A percentile compares a stretch with the other conserved stretches of the same genome.
These are phyloP conservation scores for Picathartes gymnocephalus DNA, from an alignment of 2,113 vertebrate genomes.

Conservation along the genomic window DNA sequence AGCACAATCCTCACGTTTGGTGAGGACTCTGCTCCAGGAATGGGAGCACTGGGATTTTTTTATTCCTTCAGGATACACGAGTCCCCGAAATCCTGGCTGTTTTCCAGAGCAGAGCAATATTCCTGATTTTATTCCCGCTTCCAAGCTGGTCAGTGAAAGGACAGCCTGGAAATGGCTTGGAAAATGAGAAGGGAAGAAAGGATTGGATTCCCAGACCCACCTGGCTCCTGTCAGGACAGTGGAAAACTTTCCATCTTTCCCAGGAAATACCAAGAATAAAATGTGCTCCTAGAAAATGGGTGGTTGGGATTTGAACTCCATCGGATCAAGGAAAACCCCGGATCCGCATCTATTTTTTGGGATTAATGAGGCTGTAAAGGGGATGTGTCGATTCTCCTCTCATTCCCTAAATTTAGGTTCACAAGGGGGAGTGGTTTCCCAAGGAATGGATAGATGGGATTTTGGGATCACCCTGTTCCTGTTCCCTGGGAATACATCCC, in stretches of 20 bases:
- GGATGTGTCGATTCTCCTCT: background rate
- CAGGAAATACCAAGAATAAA: background rate
- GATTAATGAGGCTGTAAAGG: background rate
- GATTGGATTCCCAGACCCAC: background rate
- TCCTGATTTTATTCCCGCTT: background rate
- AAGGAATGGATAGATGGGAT: background rate
- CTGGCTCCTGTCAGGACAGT: background rate
- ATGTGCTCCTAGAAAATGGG: background rate
- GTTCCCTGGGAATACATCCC: background rate
- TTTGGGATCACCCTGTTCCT: background rate
- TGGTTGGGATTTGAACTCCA: too few relatives aligned
- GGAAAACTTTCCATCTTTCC: background rate
- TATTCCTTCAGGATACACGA: background rate
- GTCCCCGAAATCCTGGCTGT: background rate
- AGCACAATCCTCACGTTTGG: background rate
- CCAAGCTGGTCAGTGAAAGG: background rate
- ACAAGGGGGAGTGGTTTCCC: background rate
- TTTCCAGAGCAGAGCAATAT: background rate
- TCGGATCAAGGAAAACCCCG: fast-evolving
- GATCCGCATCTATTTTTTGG: fast-evolving
- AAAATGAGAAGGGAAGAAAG: background rate
- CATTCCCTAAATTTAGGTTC: fast-evolving
- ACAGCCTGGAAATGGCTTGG: background rate
- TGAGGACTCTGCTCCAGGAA: background rate
- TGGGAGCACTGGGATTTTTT: background rate